Evolutionary conservation across 64 coral and sea anemone species (phyloP).

Genomic region (Dendronephthya gigantea): DNA sequence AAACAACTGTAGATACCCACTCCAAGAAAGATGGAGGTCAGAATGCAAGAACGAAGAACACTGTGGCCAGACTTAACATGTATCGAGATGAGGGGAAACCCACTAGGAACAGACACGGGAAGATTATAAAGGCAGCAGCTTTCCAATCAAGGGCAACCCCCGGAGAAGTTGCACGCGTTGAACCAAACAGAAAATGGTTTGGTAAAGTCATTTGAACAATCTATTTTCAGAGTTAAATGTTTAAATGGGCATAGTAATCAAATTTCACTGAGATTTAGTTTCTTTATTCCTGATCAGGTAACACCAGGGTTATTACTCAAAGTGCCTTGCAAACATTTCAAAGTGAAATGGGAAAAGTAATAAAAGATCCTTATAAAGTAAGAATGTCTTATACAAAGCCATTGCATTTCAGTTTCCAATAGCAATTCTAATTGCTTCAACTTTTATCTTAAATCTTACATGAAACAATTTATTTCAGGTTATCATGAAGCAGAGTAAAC

Average conservation of each 20-base stretch:
- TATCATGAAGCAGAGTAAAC: constrained; percentile 80
- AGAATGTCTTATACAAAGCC: neutral
- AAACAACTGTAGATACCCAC: neutral
- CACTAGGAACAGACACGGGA: constrained; percentile 65
- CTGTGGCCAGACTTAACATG: neutral
- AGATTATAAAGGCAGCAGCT: constrained; percentile 81
- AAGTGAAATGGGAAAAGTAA: constrained; percentile 85
- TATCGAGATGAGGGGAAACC: neutral
- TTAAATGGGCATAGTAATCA: neutral
- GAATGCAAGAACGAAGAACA: neutral
- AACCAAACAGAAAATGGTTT: constrained; percentile 98
- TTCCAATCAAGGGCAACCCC: constrained; percentile 59
- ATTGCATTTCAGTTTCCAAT: too few species aligned
- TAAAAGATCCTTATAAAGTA: constrained; percentile 95
- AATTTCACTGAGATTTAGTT: neutral
- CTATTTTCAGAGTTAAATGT: neutral
- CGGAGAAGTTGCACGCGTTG: constrained; percentile 88
- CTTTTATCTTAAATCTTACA: too few species aligned
- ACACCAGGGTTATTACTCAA: constrained; percentile 85
- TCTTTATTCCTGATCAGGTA: constrained; percentile 42
- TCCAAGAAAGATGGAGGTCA: neutral
- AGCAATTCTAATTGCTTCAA: too few species aligned
- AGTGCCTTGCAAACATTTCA: constrained; percentile 94
- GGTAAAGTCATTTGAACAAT: constrained; percentile 38
- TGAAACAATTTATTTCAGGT: constrained; percentile 50